Percentiles rank a stretch among this genome's conserved stretches.
Conservation (phyloP, 30 jellyfish, hydroid and myxozoan species). For the Hydra vulgaris region DNA sequence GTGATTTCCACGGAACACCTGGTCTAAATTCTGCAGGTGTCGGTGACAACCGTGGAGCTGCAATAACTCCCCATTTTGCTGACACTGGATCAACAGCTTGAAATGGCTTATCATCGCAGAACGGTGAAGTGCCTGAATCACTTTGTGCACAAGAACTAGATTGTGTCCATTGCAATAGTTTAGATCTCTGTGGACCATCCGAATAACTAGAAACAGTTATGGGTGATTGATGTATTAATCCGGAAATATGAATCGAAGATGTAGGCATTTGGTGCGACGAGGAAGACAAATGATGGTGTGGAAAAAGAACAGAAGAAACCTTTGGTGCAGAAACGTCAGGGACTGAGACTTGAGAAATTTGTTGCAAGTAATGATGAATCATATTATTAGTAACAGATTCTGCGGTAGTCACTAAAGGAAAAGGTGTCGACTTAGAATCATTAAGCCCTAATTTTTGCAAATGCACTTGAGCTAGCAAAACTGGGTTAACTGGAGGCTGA, state of each 20-base stretch:
- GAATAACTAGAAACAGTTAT: constrained; percentile 25
- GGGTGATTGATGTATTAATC: constrained; percentile 22
- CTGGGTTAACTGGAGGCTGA: constrained; percentile 35
- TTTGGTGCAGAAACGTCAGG: constrained; percentile 9
- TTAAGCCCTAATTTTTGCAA: constrained; percentile 27
- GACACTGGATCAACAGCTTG: constrained; percentile 86
- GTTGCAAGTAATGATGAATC: constrained; percentile 31
- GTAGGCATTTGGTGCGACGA: constrained; percentile 1
- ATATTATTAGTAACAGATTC: constrained; percentile 25
- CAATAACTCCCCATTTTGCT: constrained; percentile 98
- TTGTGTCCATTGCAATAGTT: constrained; percentile 80
- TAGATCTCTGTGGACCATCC: constrained; percentile 72
- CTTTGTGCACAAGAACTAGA: constrained; percentile 30
- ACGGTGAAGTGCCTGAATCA: constrained; percentile 38
- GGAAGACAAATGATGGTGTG: background rate
- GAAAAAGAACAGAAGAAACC: background rate
- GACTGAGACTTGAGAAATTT: constrained; percentile 20
- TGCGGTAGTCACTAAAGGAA: constrained; percentile 8
- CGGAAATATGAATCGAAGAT: constrained; percentile 17
- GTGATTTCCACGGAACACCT: constrained; percentile 96
- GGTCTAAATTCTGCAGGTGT: constrained; percentile 98
- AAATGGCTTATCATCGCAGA: constrained; percentile 18
- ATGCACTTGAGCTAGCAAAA: constrained; percentile 28
- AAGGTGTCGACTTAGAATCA: constrained; percentile 8
- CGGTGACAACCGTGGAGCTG: constrained; percentile 98